Evolutionary conservation across 2,888 invertebrate species (phyloP).

Genomic region (Vesta saturnalis): DNA sequence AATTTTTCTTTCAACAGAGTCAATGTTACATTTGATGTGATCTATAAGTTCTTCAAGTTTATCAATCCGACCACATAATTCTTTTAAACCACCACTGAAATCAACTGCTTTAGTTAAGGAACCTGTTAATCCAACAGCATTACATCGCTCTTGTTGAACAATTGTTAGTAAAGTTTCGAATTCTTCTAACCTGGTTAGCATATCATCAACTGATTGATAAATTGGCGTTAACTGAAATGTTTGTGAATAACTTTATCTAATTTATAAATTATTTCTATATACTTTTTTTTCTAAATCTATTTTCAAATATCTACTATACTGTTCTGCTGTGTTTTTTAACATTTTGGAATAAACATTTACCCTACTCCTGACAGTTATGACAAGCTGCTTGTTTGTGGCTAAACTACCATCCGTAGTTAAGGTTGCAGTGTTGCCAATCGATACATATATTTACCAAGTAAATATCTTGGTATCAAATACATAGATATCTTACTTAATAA

Average conservation of each 20-base stretch:
- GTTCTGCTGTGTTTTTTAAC: slow-evolving; percentile 69
- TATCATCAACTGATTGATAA: slow-evolving; percentile 72
- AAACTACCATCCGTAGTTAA: no score
- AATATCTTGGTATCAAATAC: no score
- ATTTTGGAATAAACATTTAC: no score
- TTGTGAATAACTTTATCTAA: slow-evolving; percentile 7
- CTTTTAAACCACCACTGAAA: slow-evolving; percentile 65
- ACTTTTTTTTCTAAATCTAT: slow-evolving; percentile 79
- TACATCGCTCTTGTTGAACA: slow-evolving; percentile 63
- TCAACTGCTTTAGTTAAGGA: slow-evolving; percentile 64
- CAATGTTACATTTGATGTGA: slow-evolving; percentile 66
- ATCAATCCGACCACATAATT: slow-evolving; percentile 66
- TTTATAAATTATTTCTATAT: neutral
- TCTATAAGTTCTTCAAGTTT: slow-evolving; percentile 66
- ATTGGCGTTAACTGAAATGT: slow-evolving; percentile 59
- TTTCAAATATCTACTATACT: slow-evolving; percentile 92
- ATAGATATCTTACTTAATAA: no score
- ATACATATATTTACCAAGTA: no score
- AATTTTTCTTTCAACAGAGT: slow-evolving; percentile 66
- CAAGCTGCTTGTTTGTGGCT: no score
- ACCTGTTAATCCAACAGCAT: slow-evolving; percentile 62
- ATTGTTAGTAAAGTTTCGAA: slow-evolving; percentile 70
- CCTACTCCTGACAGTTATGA: no score
- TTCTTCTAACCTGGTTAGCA: slow-evolving; percentile 74
- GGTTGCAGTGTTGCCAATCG: no score